A percentile compares a stretch with the other conserved stretches of the same genome.
phyloP scores from a whole-genome alignment of 1,140 invertebrate genomes.

The Platorchestia sp. region DNA sequence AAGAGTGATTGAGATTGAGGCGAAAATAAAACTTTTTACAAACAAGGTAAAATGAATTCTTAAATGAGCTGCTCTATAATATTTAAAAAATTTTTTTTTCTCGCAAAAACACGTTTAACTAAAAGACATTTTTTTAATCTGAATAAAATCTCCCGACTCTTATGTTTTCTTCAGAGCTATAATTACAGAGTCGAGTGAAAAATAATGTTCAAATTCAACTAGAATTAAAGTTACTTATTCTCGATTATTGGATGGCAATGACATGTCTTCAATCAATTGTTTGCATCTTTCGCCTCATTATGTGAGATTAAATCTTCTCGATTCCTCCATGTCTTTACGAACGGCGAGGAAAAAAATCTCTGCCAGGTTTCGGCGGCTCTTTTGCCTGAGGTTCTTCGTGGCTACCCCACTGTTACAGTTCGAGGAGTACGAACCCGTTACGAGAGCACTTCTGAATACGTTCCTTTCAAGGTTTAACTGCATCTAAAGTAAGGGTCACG shows the following conservation, averaged over 20 bases:
- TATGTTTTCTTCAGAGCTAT: background rate
- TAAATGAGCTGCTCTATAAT: background rate
- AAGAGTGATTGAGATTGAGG: background rate
- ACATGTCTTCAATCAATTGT: background rate
- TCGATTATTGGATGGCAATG: background rate
- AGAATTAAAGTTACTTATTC: too few species aligned
- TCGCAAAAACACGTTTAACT: background rate
- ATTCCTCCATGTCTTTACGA: background rate
- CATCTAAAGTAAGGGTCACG: background rate
- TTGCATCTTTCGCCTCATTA: background rate
- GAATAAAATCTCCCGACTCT: background rate
- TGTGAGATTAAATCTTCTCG: background rate
- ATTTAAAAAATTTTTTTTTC: background rate
- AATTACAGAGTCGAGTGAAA: background rate
- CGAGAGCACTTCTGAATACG: background rate
- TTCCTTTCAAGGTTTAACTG: background rate
- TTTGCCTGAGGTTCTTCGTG: background rate
- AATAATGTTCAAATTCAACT: background rate
- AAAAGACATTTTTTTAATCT: background rate
- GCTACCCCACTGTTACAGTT: background rate
- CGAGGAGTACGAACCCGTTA: background rate
- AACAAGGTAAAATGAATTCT: background rate
- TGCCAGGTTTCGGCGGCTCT: background rate
- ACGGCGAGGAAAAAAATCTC: background rate
- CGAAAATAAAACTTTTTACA: background rate